A percentile compares a stretch with the other conserved stretches of the same genome.
phyloP scores from a whole-genome alignment of 2,797 vertebrate genomes.

The Halcyon chelicuti region DNA sequence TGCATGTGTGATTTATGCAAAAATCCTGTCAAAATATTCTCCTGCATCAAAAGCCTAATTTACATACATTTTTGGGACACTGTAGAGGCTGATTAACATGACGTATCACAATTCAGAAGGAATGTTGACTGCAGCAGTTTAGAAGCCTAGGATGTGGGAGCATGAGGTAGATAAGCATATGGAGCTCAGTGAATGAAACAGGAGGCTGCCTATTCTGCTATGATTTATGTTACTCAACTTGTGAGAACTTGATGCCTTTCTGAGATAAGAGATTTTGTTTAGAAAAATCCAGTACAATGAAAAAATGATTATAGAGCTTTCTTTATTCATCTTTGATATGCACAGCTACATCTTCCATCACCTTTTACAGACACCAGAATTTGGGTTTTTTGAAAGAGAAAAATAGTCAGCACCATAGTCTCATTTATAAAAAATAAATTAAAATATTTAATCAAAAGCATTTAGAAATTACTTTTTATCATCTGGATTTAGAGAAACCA shows the following conservation, averaged over 20 bases:
- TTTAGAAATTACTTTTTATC: background rate
- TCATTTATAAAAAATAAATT: background rate
- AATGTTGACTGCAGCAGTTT: conserved; percentile 61
- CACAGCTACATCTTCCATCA: background rate
- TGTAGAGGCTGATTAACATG: conserved; percentile 66
- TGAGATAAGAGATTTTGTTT: conserved; percentile 43
- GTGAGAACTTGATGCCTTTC: conserved; percentile 44
- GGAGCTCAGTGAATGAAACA: conserved; percentile 16
- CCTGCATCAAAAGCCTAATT: conserved; percentile 72
- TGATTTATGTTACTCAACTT: conserved; percentile 12
- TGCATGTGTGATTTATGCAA: conserved; percentile 65
- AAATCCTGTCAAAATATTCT: conserved; percentile 71
- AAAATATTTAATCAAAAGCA: background rate
- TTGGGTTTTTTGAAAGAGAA: background rate
- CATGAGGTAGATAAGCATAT: conserved; percentile 25
- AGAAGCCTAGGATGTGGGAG: conserved; percentile 30
- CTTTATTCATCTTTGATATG: background rate
- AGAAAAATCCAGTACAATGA: conserved; percentile 7
- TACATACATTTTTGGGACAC: conserved; percentile 70
- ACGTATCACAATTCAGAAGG: conserved; percentile 52
- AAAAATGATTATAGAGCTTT: background rate
- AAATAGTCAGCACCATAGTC: background rate
- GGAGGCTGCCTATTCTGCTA: conserved; percentile 11
- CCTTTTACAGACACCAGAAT: background rate
- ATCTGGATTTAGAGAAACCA: background rate